Conservation (phyloP, 2,888 invertebrate genomes). For the Catonia carolina region DNA sequence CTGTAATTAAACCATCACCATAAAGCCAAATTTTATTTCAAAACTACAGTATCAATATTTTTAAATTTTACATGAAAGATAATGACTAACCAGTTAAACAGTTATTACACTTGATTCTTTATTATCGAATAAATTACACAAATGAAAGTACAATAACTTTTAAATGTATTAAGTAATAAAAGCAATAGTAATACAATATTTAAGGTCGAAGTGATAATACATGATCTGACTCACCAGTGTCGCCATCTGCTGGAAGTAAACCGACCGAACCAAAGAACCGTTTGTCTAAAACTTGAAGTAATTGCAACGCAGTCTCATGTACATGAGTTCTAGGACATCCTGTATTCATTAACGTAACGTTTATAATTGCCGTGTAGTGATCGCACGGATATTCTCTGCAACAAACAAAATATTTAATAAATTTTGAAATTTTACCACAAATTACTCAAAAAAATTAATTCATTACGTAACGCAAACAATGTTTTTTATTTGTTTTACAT, state of each 20-base stretch:
- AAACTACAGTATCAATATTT: too few relatives aligned
- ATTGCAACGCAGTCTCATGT: slow-evolving; percentile 90
- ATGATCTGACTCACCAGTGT: slow-evolving; percentile 53
- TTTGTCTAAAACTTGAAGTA: slow-evolving; percentile 88
- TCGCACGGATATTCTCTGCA: slow-evolving; percentile 92
- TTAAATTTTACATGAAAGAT: too few relatives aligned
- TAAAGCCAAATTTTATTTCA: too few relatives aligned
- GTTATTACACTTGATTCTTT: too few relatives aligned
- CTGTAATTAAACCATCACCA: too few relatives aligned
- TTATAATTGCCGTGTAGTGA: slow-evolving; percentile 96
- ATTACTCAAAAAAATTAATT: neutral
- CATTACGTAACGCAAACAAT: neutral
- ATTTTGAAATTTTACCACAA: neutral
- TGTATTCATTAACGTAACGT: slow-evolving; percentile 92
- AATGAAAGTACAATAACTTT: neutral
- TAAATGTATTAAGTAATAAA: slow-evolving; percentile 25
- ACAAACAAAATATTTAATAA: neutral
- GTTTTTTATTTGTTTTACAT: too few relatives aligned
- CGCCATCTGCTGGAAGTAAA: slow-evolving; percentile 62
- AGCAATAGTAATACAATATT: neutral
- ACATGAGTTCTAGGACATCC: slow-evolving; percentile 87
- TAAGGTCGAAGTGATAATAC: slow-evolving; percentile 7
- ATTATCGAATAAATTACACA: neutral
- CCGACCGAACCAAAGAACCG: slow-evolving; percentile 85
- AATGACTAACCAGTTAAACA: too few relatives aligned